Conservation (phyloP, 1,140 invertebrate species). For the Euwallacea similis region DNA sequence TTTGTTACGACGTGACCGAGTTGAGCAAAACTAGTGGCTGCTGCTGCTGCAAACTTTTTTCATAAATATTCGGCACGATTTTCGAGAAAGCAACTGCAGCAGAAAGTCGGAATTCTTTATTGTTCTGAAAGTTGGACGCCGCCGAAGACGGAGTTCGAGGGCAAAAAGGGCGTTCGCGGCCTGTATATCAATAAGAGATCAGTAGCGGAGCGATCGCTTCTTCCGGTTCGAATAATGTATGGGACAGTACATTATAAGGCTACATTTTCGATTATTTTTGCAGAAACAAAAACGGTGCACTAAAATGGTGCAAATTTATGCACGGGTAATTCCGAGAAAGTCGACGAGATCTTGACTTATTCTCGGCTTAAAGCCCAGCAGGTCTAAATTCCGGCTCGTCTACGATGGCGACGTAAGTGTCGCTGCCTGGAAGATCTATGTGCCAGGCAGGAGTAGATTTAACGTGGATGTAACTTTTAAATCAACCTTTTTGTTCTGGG, state of each 20-base stretch:
- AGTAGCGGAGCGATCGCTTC: conserved; percentile 14
- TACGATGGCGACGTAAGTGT: conserved; percentile 16
- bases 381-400: conserved; percentile 29
- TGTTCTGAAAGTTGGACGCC: conserved; percentile 37
- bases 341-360: conserved; percentile 27
- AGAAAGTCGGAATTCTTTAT: conserved; percentile 39
- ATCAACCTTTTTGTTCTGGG: conserved; percentile 32
- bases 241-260: background rate
- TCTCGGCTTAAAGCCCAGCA: conserved; percentile 19
- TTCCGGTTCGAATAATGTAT: background rate
- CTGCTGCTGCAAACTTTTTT: conserved; percentile 35
- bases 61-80: conserved; percentile 41
- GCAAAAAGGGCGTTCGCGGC: conserved; percentile 33
- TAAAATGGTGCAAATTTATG: conserved; percentile 17
- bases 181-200: conserved; percentile 38
- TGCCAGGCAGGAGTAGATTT: conserved; percentile 25
- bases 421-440: conserved; percentile 20
- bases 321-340: conserved; percentile 31
- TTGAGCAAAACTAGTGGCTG: conserved; percentile 37
- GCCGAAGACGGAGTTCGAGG: conserved; percentile 5
- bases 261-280: background rate
- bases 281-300: background rate
- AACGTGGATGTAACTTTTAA: conserved; percentile 28
- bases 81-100: conserved; percentile 38
- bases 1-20: conserved; percentile 38